These are phyloP conservation scores for Yasuhikotakia modesta DNA, from an alignment of 2,797 vertebrate species.

Conservation along the genomic window DNA sequence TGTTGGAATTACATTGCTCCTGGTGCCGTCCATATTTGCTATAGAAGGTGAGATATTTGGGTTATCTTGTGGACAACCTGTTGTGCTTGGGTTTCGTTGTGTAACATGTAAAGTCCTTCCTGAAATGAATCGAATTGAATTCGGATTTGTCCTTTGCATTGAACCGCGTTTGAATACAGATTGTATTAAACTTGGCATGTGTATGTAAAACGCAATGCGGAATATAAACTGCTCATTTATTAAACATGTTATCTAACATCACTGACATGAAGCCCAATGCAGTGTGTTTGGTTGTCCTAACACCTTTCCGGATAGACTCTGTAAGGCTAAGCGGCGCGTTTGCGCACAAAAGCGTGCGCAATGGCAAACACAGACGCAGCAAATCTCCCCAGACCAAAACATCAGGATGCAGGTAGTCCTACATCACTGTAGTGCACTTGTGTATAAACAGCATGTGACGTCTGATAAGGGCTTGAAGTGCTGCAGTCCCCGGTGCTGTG, in stretches of 20 bases:
- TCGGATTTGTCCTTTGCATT: neutral
- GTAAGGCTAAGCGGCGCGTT: neutral
- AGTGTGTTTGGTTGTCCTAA: neutral
- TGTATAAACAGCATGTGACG: constrained; percentile 31
- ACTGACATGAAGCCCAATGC: neutral
- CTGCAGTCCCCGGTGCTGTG: constrained; percentile 31
- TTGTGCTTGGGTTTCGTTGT: neutral
- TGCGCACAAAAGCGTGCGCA: neutral
- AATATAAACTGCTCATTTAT: constrained; percentile 1
- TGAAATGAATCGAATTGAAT: neutral
- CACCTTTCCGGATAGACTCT: neutral
- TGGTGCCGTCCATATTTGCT: constrained; percentile 71
- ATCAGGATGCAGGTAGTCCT: constrained; percentile 1
- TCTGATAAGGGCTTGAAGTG: constrained; percentile 15
- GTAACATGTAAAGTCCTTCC: no score
- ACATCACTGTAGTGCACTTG: constrained; percentile 11
- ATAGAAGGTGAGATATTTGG: constrained; percentile 70
- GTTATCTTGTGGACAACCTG: constrained; percentile 56
- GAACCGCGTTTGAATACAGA: neutral
- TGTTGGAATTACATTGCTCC: constrained; percentile 71
- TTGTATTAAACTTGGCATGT: neutral
- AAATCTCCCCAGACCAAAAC: constrained; percentile 6
- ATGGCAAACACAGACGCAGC: neutral
- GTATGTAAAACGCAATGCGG: constrained; percentile 54
- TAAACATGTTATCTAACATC: neutral